Evolutionary conservation across 1,140 invertebrate genomes (phyloP).

Genomic region (Diorhabda elongata): DNA sequence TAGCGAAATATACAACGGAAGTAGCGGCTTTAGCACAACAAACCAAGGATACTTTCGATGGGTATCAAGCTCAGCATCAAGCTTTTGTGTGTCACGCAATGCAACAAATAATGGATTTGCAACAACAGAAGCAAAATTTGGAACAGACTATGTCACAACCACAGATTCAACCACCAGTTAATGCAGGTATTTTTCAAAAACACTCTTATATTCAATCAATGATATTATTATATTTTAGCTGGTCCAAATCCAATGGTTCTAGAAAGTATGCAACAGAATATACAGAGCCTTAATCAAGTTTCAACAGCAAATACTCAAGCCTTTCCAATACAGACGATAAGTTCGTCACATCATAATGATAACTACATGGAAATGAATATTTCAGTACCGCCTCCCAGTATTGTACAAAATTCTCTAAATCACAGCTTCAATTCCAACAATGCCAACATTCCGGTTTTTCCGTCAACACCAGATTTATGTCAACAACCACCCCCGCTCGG

Average conservation of each 20-base stretch:
- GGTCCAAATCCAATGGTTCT: too few species aligned
- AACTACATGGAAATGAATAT: conserved; percentile 20
- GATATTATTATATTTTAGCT: too few species aligned
- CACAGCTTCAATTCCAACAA: conserved; percentile 6
- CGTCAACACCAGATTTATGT: conserved; percentile 21
- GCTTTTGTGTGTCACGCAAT: conserved; percentile 88
- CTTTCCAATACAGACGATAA: conserved; percentile 15
- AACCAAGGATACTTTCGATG: conserved; percentile 45
- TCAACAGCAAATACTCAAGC: conserved; percentile 19
- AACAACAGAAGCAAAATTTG: conserved; percentile 72
- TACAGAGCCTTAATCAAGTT: conserved; percentile 33
- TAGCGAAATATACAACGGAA: conserved; percentile 70
- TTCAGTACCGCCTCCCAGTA: conserved; percentile 20
- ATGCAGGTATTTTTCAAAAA: too few species aligned
- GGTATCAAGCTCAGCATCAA: conserved; percentile 90
- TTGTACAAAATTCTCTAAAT: not conserved
- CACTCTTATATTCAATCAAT: too few species aligned
- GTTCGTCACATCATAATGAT: conserved; percentile 16
- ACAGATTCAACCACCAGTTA: conserved; percentile 43
- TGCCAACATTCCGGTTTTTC: conserved; percentile 9
- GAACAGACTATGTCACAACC: conserved; percentile 56
- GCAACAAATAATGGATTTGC: conserved; percentile 79
- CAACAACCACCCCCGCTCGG: conserved; percentile 27
- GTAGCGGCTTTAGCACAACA: conserved; percentile 59
- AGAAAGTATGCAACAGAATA: conserved; percentile 35